Conservation (phyloP, 2,797 vertebrate species). For the Iguana delicatissima region DNA sequence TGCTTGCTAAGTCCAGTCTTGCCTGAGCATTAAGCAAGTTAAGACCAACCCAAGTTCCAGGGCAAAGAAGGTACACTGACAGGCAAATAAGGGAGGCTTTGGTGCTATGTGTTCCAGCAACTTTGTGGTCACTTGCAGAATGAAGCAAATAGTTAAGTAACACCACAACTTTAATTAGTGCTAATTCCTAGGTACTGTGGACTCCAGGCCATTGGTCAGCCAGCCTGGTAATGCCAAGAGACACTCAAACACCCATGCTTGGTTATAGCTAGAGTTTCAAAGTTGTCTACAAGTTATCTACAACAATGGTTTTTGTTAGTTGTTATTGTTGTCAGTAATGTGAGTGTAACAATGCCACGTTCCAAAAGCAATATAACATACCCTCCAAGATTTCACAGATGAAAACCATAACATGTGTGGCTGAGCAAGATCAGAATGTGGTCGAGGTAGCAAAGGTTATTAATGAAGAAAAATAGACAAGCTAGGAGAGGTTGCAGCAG, state of each 20-base stretch:
- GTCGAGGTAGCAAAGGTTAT: too few species aligned
- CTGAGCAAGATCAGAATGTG: too few species aligned
- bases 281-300: too few species aligned
- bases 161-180: background rate
- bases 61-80: slow-evolving; percentile 74
- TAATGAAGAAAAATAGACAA: too few species aligned
- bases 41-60: slow-evolving; percentile 78
- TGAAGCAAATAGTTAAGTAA: slow-evolving; percentile 41
- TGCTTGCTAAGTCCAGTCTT: slow-evolving; percentile 73
- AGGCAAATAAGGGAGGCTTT: slow-evolving; percentile 69
- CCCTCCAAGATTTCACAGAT: too few species aligned
- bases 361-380: background rate
- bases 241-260: background rate
- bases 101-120: slow-evolving; percentile 55
- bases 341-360: background rate
- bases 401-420: too few species aligned
- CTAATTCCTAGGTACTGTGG: slow-evolving; percentile 11
- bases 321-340: too few species aligned
- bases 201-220: background rate
- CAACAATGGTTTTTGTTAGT: too few species aligned
- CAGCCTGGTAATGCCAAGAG: background rate
- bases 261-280: too few species aligned
- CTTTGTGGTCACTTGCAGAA: slow-evolving; percentile 56
- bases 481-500: too few species aligned
- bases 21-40: slow-evolving; percentile 76